Base-by-base conservation (phyloP, 37 sponge, comb jelly and placozoan species). In the Beroe ovata region DNA sequence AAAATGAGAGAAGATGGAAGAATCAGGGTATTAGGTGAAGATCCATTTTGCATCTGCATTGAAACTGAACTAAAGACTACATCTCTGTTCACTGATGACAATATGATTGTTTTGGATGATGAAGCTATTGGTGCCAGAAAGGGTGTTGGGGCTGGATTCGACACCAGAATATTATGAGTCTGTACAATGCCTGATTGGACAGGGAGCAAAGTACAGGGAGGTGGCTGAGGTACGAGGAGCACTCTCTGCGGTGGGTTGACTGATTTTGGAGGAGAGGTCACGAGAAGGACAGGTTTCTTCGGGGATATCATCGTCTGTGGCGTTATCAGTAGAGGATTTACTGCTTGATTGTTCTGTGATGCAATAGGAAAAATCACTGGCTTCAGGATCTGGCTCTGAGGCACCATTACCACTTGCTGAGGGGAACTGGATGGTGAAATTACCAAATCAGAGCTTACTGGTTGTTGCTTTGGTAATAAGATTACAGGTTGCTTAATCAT, bases 391-490 rank as follows among this genome's bases (percentile, higher is more conserved):
- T 66, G 69, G 6, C 2, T 34, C 35, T 66, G 32, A 30, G 69
- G 69, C 2, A 66, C 36, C 33, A 66, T 30, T 18, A 66, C 16
- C 25, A 66, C 35, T 18, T 66, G 69, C 36, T 66, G 69, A 66
- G 69, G 16, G 16, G 35, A 2, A 30, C 69, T 66, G 36, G 32
- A 18, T 14, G 69, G 69, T 18, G 35, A 30, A 25, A 66, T 66
- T 1, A 66, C 30, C 2, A 66, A 6, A 47, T 47, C 54, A 47
- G 6, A 16, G 54, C 11, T 47, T 6, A 6, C 11, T 6, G 11
- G 6, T 11, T 47, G 54, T n/a, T n/a, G n/a, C n/a, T n/a, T n/a
- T 16, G 54, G 54, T 11, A 47, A 47, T 11, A 47, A 47, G 54
- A 16, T 47, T 47, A 47, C 54, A 47, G 54, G 54, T 6, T 47